Conservation (phyloP, 2,888 invertebrate genomes). For the Laothoe populi region DNA sequence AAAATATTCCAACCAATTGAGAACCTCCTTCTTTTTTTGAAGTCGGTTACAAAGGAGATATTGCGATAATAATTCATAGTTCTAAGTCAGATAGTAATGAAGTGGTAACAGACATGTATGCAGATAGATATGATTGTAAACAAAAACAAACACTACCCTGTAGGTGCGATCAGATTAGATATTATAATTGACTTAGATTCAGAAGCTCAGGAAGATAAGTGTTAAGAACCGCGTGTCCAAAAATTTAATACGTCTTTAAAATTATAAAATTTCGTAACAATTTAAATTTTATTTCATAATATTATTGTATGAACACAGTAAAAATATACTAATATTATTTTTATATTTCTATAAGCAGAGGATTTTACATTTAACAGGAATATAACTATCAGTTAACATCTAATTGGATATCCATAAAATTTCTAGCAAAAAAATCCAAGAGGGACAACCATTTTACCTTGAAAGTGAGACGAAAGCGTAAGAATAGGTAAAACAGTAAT, state of each 20-base stretch:
- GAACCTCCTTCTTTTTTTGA: too few species aligned
- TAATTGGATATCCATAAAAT: constrained; percentile 36
- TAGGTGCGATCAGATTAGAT: constrained; percentile 50
- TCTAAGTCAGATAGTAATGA: constrained; percentile 10
- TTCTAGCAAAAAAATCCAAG: constrained; percentile 51
- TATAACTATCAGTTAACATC: constrained; percentile 23
- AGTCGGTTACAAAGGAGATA: neutral
- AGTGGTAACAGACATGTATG: constrained; percentile 9
- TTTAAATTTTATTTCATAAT: constrained; percentile 34
- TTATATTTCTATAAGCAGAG: constrained; percentile 27
- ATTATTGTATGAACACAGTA: constrained; percentile 50
- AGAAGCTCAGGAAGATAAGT: constrained; percentile 66
- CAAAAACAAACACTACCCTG: constrained; percentile 50
- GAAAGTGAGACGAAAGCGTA: constrained; percentile 68
- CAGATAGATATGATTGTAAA: constrained; percentile 12
- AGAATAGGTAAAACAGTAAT: constrained; percentile 37
- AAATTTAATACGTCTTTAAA: constrained; percentile 30
- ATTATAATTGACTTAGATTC: constrained; percentile 63
- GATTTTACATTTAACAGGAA: constrained; percentile 30
- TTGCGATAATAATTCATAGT: constrained; percentile 2
- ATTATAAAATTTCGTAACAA: constrained; percentile 35
- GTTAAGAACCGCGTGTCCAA: constrained; percentile 31
- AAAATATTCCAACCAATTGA: too few species aligned
- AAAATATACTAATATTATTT: constrained; percentile 36
- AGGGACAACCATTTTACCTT: constrained; percentile 70